Percentiles rank a stretch among this genome's conserved stretches.
These are phyloP conservation scores for Melanotaenia pygmaea DNA, from an alignment of 2,797 vertebrate species.

Conservation along the genomic window DNA sequence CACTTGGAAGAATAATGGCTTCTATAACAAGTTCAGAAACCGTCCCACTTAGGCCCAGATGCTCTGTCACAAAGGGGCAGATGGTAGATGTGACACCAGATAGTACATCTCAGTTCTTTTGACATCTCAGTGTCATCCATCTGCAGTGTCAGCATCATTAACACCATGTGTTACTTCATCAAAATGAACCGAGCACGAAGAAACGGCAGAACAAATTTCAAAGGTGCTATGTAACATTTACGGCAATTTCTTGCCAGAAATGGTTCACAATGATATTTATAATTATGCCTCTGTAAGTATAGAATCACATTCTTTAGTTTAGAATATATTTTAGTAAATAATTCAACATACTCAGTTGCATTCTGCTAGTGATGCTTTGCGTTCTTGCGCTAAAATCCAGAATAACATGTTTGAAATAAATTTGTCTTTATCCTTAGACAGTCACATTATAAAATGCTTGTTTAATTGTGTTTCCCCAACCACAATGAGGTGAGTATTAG, in stretches of 20 bases:
- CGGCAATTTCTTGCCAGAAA: not conserved
- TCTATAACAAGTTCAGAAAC: constrained; percentile 44
- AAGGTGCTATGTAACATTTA: not conserved
- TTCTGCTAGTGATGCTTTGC: not conserved
- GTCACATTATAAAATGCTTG: not conserved
- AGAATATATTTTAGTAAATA: no score
- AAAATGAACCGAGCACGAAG: constrained; percentile 23
- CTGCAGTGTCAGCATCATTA: constrained; percentile 61
- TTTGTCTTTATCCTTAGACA: not conserved
- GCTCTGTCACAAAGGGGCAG: constrained; percentile 64
- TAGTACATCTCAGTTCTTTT: constrained; percentile 65
- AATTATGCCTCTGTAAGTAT: no score
- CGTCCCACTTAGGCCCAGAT: constrained; percentile 55
- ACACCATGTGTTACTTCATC: constrained; percentile 41
- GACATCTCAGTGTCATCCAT: constrained; percentile 66
- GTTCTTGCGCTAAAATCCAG: not conserved
- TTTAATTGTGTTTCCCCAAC: not conserved
- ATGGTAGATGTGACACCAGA: constrained; percentile 65
- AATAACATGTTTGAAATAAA: not conserved
- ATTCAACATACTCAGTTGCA: no score
- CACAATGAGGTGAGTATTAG: not conserved
- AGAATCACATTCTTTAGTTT: no score
- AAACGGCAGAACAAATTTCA: constrained; percentile 14
- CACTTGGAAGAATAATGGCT: constrained; percentile 29
- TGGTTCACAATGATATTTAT: not conserved